phyloP scores from a whole-genome alignment of 2,888 invertebrate species.

The Cosmopolites sordidus region DNA sequence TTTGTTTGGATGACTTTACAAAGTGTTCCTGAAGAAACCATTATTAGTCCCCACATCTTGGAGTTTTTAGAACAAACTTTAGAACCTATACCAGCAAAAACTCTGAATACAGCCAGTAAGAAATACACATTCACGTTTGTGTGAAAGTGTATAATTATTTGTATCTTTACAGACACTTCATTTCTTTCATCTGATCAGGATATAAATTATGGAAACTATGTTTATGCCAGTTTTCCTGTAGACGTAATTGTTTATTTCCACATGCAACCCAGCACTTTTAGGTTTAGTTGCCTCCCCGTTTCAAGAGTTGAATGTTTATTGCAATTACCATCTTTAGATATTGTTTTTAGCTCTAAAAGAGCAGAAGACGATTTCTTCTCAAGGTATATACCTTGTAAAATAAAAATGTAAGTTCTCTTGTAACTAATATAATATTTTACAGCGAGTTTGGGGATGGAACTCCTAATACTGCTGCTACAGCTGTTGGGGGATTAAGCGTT shows the following conservation, averaged over 20 bases:
- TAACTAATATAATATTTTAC: constrained; percentile 15
- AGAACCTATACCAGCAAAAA: constrained; percentile 78
- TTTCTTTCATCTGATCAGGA: constrained; percentile 50
- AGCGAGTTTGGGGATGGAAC: constrained; percentile 54
- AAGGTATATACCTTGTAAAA: constrained; percentile 28
- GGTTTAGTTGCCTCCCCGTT: constrained; percentile 93
- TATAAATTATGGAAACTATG: constrained; percentile 70
- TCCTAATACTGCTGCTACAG: constrained; percentile 57
- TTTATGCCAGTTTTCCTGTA: constrained; percentile 93
- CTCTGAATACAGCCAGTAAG: constrained; percentile 26
- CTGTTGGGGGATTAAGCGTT: constrained; percentile 84
- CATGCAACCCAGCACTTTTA: constrained; percentile 94
- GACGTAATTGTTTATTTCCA: constrained; percentile 98
- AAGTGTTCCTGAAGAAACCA: constrained; percentile 95
- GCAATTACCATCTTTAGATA: constrained; percentile 92
- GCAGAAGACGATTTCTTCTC: constrained; percentile 65
- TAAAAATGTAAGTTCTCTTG: not conserved
- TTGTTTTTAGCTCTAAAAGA: constrained; percentile 92
- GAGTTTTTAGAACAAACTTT: constrained; percentile 96
- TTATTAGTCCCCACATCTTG: constrained; percentile 93
- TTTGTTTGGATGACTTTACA: constrained; percentile 96
- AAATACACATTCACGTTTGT: constrained; percentile 1
- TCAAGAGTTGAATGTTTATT: constrained; percentile 94
- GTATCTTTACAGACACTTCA: constrained; percentile 34
- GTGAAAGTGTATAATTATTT: not conserved